Evolutionary conservation across 1,140 invertebrate species (phyloP).

Genomic region (Chironomus tepperi): DNA sequence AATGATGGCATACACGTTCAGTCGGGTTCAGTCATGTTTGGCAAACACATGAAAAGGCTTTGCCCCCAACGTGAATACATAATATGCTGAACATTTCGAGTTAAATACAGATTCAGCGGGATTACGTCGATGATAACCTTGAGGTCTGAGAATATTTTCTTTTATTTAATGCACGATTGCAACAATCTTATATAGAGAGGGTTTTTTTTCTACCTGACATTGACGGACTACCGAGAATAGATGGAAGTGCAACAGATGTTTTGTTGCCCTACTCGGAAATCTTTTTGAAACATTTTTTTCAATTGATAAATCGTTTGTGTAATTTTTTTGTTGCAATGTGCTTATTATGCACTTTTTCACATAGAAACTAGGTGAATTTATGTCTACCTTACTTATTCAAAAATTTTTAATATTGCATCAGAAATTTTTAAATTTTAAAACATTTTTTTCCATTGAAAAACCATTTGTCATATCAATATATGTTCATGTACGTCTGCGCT

Average conservation of each 20-base stretch:
- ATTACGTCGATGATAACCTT: too few species aligned
- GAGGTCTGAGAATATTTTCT: too few species aligned
- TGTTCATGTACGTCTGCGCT: background rate
- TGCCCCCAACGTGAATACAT: too few species aligned
- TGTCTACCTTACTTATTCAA: background rate
- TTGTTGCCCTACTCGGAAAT: background rate
- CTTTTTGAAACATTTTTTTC: background rate
- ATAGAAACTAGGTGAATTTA: constrained; percentile 1
- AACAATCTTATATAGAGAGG: background rate
- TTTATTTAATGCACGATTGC: too few species aligned
- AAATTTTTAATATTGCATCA: constrained; percentile 19
- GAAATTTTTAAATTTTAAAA: background rate
- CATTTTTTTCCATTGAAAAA: background rate
- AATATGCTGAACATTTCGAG: too few species aligned
- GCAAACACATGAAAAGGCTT: too few species aligned
- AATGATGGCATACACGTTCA: too few species aligned
- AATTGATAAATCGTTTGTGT: background rate
- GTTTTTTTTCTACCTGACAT: background rate
- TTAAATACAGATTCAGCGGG: too few species aligned
- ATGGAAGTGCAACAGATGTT: background rate
- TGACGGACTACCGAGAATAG: background rate
- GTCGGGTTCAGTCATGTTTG: too few species aligned
- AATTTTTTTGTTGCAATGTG: background rate
- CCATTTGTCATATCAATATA: background rate
- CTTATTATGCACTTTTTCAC: background rate